Percentiles rank a stretch among this genome's conserved stretches.
Conservation (phyloP, 2,888 invertebrate genomes). For the Harpalus rufipes region DNA sequence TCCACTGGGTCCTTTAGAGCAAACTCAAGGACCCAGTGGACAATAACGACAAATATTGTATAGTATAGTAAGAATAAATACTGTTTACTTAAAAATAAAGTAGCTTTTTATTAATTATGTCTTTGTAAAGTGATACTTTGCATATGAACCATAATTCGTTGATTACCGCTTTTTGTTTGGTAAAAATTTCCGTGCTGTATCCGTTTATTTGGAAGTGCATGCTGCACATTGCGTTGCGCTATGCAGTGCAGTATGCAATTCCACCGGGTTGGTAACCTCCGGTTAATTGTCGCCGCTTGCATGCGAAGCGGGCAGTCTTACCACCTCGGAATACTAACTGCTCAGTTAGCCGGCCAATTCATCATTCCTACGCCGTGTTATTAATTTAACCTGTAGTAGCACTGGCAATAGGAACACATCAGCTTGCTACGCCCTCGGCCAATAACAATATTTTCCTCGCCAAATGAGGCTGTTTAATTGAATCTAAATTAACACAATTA, state of each 20-base stretch:
- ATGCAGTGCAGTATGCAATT: not conserved
- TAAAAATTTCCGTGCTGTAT: too few species aligned
- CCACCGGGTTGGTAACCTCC: slow-evolving; percentile 22
- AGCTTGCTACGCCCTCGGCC: slow-evolving; percentile 15
- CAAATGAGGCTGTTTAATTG: slow-evolving; percentile 61
- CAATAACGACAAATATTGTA: too few species aligned
- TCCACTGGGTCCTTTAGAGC: too few species aligned
- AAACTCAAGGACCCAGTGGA: too few species aligned
- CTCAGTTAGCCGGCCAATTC: slow-evolving; percentile 63
- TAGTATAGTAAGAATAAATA: too few species aligned
- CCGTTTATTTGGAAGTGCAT: too few species aligned
- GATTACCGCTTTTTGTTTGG: too few species aligned
- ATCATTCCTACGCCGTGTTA: slow-evolving; percentile 63
- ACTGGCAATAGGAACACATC: slow-evolving; percentile 30
- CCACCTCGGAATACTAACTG: slow-evolving; percentile 64
- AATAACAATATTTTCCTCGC: slow-evolving; percentile 62
- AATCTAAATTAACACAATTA: slow-evolving; percentile 63
- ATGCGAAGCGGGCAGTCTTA: slow-evolving; percentile 38
- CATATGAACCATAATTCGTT: too few species aligned
- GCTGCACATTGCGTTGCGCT: too few species aligned
- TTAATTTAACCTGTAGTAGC: slow-evolving; percentile 54
- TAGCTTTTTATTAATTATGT: too few species aligned
- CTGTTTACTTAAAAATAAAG: too few species aligned
- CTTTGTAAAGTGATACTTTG: too few species aligned
- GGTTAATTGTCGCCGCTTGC: slow-evolving; percentile 51